phyloP scores from a whole-genome alignment of 2,888 invertebrate species.

The Tenthredo livida region DNA sequence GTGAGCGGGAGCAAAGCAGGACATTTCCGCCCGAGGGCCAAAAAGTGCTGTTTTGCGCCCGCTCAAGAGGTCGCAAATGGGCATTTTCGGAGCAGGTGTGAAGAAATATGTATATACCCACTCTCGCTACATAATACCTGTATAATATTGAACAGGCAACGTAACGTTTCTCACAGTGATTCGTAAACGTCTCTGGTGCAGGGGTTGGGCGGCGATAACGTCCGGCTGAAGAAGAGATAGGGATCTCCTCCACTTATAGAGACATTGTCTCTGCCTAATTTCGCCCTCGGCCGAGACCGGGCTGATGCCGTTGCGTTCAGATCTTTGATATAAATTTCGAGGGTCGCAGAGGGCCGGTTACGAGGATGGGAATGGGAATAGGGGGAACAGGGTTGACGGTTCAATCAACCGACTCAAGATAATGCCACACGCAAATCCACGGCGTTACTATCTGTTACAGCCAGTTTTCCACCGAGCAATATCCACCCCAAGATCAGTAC shows the following conservation, averaged over 20 bases:
- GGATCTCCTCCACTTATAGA: constrained; percentile 30
- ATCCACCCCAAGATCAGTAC: background rate
- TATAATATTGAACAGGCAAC: background rate
- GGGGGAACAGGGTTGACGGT: constrained; percentile 22
- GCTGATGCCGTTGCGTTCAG: constrained; percentile 25
- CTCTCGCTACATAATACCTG: background rate
- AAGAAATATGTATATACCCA: background rate
- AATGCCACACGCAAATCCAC: constrained; percentile 27
- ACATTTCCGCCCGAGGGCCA: too few relatives aligned
- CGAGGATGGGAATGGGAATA: background rate
- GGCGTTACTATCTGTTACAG: constrained; percentile 7
- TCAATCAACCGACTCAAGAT: constrained; percentile 40
- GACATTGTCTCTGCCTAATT: constrained; percentile 48
- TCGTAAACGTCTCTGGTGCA: background rate
- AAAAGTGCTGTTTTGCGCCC: too few relatives aligned
- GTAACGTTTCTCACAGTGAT: background rate
- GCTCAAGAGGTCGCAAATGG: too few relatives aligned
- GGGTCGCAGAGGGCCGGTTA: background rate
- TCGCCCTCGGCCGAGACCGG: constrained; percentile 3
- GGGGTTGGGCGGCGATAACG: constrained; percentile 14
- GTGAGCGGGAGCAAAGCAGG: too few relatives aligned
- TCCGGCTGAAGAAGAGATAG: constrained; percentile 31
- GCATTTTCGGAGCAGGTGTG: too few relatives aligned
- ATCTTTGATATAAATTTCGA: constrained; percentile 40
- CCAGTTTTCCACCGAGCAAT: constrained; percentile 8